These are phyloP conservation scores for Himalopsyche japonica DNA, from an alignment of 2,888 invertebrate species.

Conservation along the genomic window DNA sequence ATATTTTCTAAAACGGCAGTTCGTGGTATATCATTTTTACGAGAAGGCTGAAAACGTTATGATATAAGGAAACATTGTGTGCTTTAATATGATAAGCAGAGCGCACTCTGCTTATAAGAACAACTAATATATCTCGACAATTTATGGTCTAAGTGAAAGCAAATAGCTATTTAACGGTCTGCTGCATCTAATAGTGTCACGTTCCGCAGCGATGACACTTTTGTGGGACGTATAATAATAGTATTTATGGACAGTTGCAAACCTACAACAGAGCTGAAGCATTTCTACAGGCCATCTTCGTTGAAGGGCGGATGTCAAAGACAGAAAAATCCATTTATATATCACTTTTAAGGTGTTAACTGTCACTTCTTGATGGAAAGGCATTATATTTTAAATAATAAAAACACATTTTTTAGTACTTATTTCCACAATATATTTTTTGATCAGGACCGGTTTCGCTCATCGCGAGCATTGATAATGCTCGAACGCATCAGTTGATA, in stretches of 20 bases:
- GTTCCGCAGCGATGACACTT: constrained; percentile 31
- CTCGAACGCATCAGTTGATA: too few relatives aligned
- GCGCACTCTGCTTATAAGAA: constrained; percentile 4
- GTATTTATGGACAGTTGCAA: not conserved
- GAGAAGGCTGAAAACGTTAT: not conserved
- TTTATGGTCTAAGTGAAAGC: constrained; percentile 29
- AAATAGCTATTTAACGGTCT: constrained; percentile 32
- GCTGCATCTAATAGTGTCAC: constrained; percentile 30
- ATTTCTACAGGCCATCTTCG: not conserved
- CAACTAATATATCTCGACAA: constrained; percentile 18
- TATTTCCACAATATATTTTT: too few relatives aligned
- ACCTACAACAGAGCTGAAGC: not conserved
- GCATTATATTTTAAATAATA: too few relatives aligned
- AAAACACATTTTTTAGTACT: too few relatives aligned
- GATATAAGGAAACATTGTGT: not conserved
- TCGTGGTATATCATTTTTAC: not conserved
- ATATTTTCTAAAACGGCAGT: not conserved
- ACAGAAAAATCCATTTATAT: not conserved
- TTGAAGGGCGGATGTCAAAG: not conserved
- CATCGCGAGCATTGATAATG: too few relatives aligned
- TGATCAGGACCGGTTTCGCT: too few relatives aligned
- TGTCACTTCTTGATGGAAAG: too few relatives aligned
- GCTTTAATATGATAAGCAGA: constrained; percentile 11
- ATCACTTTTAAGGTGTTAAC: too few relatives aligned
- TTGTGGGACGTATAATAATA: constrained; percentile 7